Conservation (phyloP, 2,888 invertebrate genomes). For the Drosophila melanosoma region DNA sequence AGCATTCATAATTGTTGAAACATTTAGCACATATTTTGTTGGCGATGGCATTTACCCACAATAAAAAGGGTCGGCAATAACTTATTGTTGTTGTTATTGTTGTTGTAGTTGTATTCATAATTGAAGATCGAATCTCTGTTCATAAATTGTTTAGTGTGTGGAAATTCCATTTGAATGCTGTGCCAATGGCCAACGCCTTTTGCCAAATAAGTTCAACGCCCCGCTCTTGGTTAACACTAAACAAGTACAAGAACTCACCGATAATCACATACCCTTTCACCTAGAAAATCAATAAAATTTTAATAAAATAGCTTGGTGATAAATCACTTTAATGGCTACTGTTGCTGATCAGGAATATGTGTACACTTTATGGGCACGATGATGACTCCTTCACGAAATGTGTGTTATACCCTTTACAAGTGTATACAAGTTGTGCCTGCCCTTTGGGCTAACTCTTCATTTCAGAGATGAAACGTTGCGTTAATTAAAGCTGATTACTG, state of each 20-base stretch:
- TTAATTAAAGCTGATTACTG: constrained; percentile 78
- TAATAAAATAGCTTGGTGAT: neutral
- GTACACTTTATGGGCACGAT: neutral
- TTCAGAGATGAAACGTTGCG: constrained; percentile 67
- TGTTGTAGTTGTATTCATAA: constrained; percentile 50
- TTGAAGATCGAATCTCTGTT: constrained; percentile 63
- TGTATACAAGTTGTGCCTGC: constrained; percentile 8
- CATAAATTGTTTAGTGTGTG: constrained; percentile 60
- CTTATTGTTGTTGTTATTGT: constrained; percentile 31
- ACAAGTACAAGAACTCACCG: neutral
- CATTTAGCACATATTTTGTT: constrained; percentile 60
- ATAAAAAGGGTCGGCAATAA: constrained; percentile 31
- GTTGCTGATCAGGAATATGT: neutral
- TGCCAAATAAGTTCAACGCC: constrained; percentile 72
- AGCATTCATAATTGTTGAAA: constrained; percentile 59
- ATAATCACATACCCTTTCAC: neutral
- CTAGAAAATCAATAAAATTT: neutral
- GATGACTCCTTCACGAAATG: too few relatives aligned
- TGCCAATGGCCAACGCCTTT: constrained; percentile 52
- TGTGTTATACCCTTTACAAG: neutral
- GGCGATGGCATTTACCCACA: constrained; percentile 20
- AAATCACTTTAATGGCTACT: neutral
- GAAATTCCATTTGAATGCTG: constrained; percentile 62
- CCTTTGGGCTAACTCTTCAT: constrained; percentile 39
- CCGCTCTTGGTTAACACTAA: constrained; percentile 42